Percentiles rank a stretch among this genome's conserved stretches.
Conservation (phyloP, 2,113 vertebrate species). For the Lonchura striata region DNA sequence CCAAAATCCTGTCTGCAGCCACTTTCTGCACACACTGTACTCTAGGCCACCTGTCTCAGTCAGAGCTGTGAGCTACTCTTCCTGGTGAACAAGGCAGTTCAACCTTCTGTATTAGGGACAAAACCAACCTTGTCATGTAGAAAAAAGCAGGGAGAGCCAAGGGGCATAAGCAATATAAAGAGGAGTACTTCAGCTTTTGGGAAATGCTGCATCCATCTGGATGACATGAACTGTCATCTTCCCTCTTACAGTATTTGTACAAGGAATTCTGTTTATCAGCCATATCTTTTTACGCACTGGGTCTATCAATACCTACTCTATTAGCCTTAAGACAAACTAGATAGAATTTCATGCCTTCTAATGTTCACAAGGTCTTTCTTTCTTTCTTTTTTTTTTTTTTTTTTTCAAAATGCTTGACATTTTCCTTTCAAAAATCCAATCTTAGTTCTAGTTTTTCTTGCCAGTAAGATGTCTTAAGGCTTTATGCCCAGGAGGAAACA, state of each 20-base stretch:
- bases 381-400: background rate
- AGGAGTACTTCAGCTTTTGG: background rate
- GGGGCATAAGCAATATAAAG: background rate
- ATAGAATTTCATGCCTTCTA: background rate
- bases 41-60: background rate
- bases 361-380: background rate
- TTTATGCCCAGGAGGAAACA: background rate
- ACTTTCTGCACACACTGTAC: background rate
- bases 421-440: background rate
- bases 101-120: background rate
- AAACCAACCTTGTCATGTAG: background rate
- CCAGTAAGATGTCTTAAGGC: background rate
- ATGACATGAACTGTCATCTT: background rate
- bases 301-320: background rate
- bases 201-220: background rate
- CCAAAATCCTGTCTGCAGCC: background rate
- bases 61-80: background rate
- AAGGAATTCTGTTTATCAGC: background rate
- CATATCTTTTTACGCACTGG: background rate
- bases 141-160: background rate
- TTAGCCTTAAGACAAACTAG: background rate
- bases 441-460: background rate
- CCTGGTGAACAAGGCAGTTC: background rate
- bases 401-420: background rate
- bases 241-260: background rate